Evolutionary conservation across 2,888 invertebrate genomes (phyloP), one percentile per base, ranked within the genome.

Genomic region (Rotaria socialis): DNA sequence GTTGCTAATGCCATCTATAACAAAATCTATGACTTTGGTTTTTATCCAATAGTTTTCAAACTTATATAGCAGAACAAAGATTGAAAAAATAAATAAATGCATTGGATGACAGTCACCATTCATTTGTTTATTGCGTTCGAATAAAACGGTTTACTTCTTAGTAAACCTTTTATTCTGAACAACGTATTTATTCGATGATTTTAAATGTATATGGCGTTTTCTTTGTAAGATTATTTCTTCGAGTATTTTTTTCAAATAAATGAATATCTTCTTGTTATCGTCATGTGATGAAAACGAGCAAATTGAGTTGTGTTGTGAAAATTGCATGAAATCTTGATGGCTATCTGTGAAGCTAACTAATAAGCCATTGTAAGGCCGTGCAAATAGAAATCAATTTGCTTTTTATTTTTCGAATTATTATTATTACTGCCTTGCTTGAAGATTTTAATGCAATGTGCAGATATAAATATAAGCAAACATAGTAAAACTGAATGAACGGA

Each of bases 281-380:
- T 67, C 67, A 67, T 19, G 7, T 67, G 67, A 67, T 67, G 67
- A 67, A 35, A 41, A 16, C 0, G 19, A 67, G 67, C 67, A 5
- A 4, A 19, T 67, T 67, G 67, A 67, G 67, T 67, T 67, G 5
- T 67, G 1, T 35, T 35, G 19, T 67, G 5, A 35, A 55, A 22
- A 2, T 22, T 35, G 67, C 67, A 67, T 67, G 67, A 41, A 67
- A 67, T 67, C 67, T 67, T 67, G 67, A 67, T 67, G 67, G 27
- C 67, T 35, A 67, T 67, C 35, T 67, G 67, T 67, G 67, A 67
- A 67, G 35, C 67, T 27, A 67, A 35, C 16, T 67, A 67, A 67
- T 67, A 35, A 16, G 67, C 27, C 67, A 67, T 67, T 67, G 67
- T 67, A 67, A 67, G 67, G 67, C 67, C 67, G 35, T 67, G 67